phyloP scores from a whole-genome alignment of 2,113 vertebrate genomes.

The Monopterus albus region DNA sequence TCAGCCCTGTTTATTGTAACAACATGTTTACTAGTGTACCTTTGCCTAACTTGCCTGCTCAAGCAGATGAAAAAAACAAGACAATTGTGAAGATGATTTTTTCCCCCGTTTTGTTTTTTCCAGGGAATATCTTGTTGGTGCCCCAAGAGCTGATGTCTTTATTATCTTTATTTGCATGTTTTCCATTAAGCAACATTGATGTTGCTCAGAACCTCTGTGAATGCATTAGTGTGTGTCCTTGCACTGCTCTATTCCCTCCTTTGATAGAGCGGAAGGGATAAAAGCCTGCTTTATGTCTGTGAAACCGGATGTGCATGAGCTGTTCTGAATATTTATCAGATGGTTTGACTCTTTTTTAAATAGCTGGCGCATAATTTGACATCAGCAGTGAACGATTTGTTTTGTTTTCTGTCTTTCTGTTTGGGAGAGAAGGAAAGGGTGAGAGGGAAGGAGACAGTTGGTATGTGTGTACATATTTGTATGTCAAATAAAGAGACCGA shows the following conservation, averaged over 20 bases:
- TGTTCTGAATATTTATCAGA: slow-evolving; percentile 81
- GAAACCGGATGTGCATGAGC: slow-evolving; percentile 79
- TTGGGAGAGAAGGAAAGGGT: slow-evolving; percentile 7
- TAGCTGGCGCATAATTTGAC: slow-evolving; percentile 61
- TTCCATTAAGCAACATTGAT: slow-evolving; percentile 42
- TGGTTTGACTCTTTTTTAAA: slow-evolving; percentile 57
- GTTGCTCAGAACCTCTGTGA: slow-evolving; percentile 47
- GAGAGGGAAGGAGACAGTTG: slow-evolving; percentile 21
- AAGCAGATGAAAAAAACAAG: slow-evolving; percentile 23
- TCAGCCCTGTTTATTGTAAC: slow-evolving; percentile 61
- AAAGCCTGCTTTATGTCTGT: slow-evolving; percentile 80
- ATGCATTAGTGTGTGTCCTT: slow-evolving; percentile 61
- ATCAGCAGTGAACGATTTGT: slow-evolving; percentile 34
- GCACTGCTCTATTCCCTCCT: slow-evolving; percentile 69
- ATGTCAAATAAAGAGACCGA: slow-evolving; percentile 43
- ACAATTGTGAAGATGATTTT: not conserved
- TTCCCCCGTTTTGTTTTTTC: not conserved
- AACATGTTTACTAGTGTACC: slow-evolving; percentile 61
- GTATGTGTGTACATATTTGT: slow-evolving; percentile 35
- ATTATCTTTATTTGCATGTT: slow-evolving; percentile 42
- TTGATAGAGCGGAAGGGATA: slow-evolving; percentile 71
- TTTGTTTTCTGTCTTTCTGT: slow-evolving; percentile 44
- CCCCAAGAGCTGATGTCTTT: slow-evolving; percentile 19
- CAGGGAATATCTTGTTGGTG: slow-evolving; percentile 21
- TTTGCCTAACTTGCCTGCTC: slow-evolving; percentile 39